Percentiles rank a stretch among this genome's conserved stretches.
These are phyloP conservation scores for Collichthys lucidus DNA, from an alignment of 2,113 vertebrate genomes.

Conservation along the genomic window DNA sequence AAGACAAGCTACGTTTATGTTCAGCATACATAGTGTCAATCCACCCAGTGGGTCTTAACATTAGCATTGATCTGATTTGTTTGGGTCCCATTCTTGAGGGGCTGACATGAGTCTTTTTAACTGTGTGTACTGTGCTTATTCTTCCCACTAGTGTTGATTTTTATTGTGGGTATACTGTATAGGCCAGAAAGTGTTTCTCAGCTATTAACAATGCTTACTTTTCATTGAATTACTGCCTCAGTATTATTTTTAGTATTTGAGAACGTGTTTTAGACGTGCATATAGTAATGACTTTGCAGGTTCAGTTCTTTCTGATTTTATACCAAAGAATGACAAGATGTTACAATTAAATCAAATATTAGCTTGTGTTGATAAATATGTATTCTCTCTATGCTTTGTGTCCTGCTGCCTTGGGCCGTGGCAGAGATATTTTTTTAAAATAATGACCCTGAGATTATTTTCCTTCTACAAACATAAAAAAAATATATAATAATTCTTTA, in stretches of 20 bases:
- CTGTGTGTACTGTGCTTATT: not conserved
- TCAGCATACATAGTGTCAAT: conserved; percentile 9
- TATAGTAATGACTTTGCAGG: not conserved
- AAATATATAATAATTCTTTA: not conserved
- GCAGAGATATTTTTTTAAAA: not conserved
- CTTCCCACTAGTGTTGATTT: not conserved
- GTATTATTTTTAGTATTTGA: not conserved
- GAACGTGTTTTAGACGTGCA: not conserved
- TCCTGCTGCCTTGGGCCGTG: not conserved
- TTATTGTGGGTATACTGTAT: not conserved
- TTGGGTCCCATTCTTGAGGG: conserved; percentile 4
- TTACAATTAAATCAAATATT: not conserved
- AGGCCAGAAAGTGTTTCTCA: not conserved
- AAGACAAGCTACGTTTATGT: not conserved
- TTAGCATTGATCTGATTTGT: conserved; percentile 21
- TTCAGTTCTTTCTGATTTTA: not conserved
- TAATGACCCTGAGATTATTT: not conserved
- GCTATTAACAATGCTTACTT: not conserved
- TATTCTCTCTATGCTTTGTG: not conserved
- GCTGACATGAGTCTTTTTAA: not conserved
- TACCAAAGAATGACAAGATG: not conserved
- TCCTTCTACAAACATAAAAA: not conserved
- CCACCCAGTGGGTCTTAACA: conserved; percentile 1
- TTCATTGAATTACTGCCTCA: not conserved
- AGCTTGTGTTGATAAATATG: not conserved